Evolutionary conservation across 1,140 invertebrate genomes (phyloP).

Genomic region (Ganaspis sp.): DNA sequence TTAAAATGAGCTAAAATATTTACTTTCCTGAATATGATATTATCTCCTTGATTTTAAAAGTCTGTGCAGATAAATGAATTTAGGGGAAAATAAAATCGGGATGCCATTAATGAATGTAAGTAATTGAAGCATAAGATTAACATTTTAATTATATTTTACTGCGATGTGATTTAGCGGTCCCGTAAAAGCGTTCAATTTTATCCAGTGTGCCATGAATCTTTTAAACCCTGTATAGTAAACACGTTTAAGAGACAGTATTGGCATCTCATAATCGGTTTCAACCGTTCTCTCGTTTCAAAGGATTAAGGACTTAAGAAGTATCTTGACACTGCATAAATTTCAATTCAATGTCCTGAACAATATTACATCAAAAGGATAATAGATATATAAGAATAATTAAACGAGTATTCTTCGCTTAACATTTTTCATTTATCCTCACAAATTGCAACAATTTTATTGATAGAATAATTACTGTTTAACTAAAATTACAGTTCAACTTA

Average conservation of each 20-base stretch:
- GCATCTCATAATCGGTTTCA: not conserved
- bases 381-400: too few species aligned
- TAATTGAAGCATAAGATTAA: not conserved
- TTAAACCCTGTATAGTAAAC: not conserved
- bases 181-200: not conserved
- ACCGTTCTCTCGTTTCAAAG: not conserved
- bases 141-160: conserved; percentile 7
- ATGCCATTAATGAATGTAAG: not conserved
- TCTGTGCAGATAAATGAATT: not conserved
- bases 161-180: not conserved
- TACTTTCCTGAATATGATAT: too few species aligned
- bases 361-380: not conserved
- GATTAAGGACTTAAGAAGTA: not conserved
- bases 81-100: not conserved
- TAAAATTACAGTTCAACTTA: too few species aligned
- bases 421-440: too few species aligned
- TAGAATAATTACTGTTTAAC: too few species aligned
- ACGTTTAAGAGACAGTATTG: not conserved
- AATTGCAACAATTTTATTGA: too few species aligned
- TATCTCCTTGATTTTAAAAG: too few species aligned
- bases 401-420: too few species aligned
- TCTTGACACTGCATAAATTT: not conserved
- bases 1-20: too few species aligned
- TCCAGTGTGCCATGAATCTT: not conserved
- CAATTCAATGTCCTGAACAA: not conserved